Conservation (phyloP, 2,797 vertebrate species). For the Vultur gryphus region DNA sequence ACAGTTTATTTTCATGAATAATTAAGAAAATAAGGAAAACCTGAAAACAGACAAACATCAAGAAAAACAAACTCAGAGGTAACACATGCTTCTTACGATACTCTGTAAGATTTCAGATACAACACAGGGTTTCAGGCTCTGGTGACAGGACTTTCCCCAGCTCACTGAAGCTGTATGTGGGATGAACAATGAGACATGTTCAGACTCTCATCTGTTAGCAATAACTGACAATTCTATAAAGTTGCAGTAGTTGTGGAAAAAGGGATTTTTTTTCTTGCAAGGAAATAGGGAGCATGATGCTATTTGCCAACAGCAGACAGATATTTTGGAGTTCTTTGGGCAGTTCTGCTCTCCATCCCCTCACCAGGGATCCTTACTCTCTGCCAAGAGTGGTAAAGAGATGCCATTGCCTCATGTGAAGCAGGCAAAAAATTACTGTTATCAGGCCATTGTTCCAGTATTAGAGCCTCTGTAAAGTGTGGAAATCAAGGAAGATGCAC, state of each 20-base stretch:
- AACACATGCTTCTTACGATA: slow-evolving; percentile 23
- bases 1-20: slow-evolving; percentile 75
- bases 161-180: background rate
- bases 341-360: background rate
- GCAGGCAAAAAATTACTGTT: background rate
- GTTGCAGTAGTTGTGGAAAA: background rate
- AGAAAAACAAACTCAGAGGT: slow-evolving; percentile 60
- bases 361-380: background rate
- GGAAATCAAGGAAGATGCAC: background rate
- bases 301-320: background rate
- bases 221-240: background rate
- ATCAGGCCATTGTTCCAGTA: background rate
- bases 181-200: background rate
- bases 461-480: background rate
- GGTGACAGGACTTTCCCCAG: background rate
- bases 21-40: slow-evolving; percentile 44
- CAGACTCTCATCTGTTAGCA: background rate
- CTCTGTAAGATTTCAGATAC: background rate
- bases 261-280: background rate
- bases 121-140: background rate
- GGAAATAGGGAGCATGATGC: background rate
- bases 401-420: background rate
- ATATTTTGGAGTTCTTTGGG: background rate
- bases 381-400: background rate
- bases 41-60: slow-evolving; percentile 44